Percentiles rank a stretch among this genome's conserved stretches.
These are phyloP conservation scores for Paracentrotus lividus DNA, from an alignment of 53 echinoderm and acorn worm species.

Conservation along the genomic window DNA sequence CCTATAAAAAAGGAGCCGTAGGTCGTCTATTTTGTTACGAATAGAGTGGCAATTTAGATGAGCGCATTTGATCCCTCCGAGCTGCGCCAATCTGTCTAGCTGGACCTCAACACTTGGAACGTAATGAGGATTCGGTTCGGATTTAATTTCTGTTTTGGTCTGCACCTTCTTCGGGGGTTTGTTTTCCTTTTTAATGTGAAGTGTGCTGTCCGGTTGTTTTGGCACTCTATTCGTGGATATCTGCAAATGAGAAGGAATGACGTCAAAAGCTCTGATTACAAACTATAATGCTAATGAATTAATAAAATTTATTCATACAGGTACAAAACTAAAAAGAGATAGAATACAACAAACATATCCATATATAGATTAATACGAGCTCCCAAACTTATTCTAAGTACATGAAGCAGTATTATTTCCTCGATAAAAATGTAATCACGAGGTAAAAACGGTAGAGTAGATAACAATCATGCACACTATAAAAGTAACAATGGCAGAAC, in stretches of 20 bases:
- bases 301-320: background rate
- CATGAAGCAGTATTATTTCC: too few species aligned
- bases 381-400: too few species aligned
- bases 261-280: too few species aligned
- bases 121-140: background rate
- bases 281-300: too few species aligned
- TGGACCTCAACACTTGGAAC: background rate
- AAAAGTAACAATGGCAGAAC: too few species aligned
- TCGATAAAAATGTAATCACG: too few species aligned
- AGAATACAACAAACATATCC: too few species aligned
- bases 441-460: too few species aligned
- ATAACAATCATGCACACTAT: too few species aligned
- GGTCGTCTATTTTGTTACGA: conserved; percentile 33
- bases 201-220: background rate
- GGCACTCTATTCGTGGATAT: background rate
- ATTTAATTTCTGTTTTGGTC: background rate
- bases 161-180: background rate
- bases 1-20: background rate
- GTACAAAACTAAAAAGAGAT: background rate
- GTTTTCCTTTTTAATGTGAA: background rate
- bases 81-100: background rate
- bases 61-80: conserved; percentile 6
- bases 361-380: too few species aligned
- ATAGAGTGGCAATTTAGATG: conserved; percentile 37
- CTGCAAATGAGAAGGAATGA: background rate